These are phyloP conservation scores for Laticauda laticaudata DNA, from an alignment of 2,113 vertebrate genomes.

Conservation along the genomic window DNA sequence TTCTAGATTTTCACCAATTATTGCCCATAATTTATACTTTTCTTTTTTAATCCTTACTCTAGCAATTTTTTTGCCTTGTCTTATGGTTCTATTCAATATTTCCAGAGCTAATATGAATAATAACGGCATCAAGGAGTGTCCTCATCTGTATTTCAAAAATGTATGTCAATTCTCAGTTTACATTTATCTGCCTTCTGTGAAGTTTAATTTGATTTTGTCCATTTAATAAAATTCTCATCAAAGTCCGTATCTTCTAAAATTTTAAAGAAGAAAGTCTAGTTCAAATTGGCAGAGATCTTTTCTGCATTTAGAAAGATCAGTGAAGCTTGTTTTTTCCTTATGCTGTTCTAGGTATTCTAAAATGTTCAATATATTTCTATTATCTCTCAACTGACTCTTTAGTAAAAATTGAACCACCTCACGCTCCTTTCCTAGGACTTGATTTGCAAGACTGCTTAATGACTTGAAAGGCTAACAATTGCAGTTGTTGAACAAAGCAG, in stretches of 20 bases:
- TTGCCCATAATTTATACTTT: not conserved
- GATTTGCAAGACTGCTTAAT: not conserved
- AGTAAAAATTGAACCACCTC: not conserved
- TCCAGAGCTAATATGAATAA: not conserved
- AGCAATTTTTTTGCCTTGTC: not conserved
- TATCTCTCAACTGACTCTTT: not conserved
- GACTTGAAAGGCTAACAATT: not conserved
- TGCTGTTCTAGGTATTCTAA: not conserved
- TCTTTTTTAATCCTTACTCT: not conserved
- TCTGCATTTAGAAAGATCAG: not conserved
- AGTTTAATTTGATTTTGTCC: not conserved
- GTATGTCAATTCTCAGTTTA: not conserved
- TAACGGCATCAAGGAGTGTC: not conserved
- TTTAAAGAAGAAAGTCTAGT: not conserved
- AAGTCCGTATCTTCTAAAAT: not conserved
- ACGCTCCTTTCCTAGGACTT: not conserved
- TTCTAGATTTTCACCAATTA: not conserved
- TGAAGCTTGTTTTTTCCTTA: not conserved
- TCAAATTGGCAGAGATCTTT: not conserved
- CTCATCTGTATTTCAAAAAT: not conserved
- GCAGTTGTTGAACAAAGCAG: not conserved
- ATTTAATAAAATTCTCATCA: not conserved
- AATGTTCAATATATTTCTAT: not conserved
- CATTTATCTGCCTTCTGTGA: not conserved
- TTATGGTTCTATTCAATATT: not conserved